phyloP scores from a whole-genome alignment of 2,888 invertebrate species.

The Sesia bembeciformis region DNA sequence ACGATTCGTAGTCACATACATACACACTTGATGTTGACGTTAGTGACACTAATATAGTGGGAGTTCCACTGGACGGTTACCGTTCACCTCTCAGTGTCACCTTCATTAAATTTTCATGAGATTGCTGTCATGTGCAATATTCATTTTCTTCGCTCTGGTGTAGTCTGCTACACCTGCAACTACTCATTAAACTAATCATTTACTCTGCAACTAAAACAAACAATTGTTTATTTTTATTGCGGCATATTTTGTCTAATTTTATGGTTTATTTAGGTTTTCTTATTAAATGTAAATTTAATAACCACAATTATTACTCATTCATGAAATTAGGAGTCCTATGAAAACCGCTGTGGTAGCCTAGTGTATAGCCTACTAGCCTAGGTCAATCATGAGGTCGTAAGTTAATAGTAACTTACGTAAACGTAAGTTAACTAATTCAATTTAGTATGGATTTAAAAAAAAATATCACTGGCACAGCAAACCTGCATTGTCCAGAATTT shows the following conservation, averaged over 20 bases:
- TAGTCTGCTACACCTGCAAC: too few relatives aligned
- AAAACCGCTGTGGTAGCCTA: too few relatives aligned
- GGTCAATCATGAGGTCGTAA: too few relatives aligned
- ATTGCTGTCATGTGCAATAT: background rate
- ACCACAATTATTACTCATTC: background rate
- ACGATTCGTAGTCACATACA: conserved; percentile 40
- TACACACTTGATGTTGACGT: conserved; percentile 19
- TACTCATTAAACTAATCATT: too few relatives aligned
- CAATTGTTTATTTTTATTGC: background rate
- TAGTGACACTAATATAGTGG: conserved; percentile 22
- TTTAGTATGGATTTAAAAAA: too few relatives aligned
- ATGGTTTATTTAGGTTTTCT: background rate
- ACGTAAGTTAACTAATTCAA: too few relatives aligned
- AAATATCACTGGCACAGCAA: too few relatives aligned
- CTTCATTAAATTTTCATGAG: conserved; percentile 10
- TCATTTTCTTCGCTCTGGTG: conserved; percentile 1
- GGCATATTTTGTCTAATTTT: background rate
- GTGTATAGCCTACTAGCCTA: too few relatives aligned
- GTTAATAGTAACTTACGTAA: too few relatives aligned
- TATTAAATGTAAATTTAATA: background rate
- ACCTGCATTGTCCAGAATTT: too few relatives aligned
- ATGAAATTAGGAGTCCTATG: too few relatives aligned
- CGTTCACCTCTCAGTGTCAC: conserved; percentile 30
- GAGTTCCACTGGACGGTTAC: conserved; percentile 32
- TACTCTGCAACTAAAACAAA: conserved; percentile 13